A percentile compares a stretch with the other conserved stretches of the same genome.
Conservation (phyloP, 2,888 invertebrate genomes). For the Helleia helle region DNA sequence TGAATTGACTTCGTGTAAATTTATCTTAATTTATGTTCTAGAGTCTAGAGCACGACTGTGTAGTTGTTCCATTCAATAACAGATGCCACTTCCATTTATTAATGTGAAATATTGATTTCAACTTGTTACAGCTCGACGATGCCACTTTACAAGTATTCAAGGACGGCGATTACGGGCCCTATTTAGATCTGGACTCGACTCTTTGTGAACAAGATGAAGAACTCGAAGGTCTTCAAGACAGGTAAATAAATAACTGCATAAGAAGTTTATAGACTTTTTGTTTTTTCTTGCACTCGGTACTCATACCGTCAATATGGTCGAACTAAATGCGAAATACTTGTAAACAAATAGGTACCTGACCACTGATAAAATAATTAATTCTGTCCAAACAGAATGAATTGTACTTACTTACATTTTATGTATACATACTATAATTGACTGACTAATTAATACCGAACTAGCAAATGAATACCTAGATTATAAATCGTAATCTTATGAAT, state of each 20-base stretch:
- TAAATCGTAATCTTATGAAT: too few relatives aligned
- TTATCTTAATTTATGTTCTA: background rate
- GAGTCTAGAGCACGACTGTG: background rate
- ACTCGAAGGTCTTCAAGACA: conserved; percentile 94
- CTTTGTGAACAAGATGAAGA: conserved; percentile 98
- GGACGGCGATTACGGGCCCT: conserved; percentile 97
- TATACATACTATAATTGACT: too few relatives aligned
- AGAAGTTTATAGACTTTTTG: background rate
- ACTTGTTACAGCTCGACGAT: conserved; percentile 92
- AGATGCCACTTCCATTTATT: conserved; percentile 1
- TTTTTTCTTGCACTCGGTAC: too few relatives aligned
- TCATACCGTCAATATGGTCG: too few relatives aligned
- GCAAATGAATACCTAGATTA: too few relatives aligned
- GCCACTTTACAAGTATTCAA: conserved; percentile 97
- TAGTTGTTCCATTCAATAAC: background rate
- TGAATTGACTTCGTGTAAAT: too few relatives aligned
- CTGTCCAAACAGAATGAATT: too few relatives aligned
- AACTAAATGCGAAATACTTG: too few relatives aligned
- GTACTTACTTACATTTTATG: too few relatives aligned
- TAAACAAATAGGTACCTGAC: too few relatives aligned
- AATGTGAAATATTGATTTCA: conserved; percentile 10
- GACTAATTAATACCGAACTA: too few relatives aligned
- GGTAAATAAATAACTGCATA: conserved; percentile 70
- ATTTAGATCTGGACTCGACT: conserved; percentile 97
- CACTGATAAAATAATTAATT: too few relatives aligned